Base-by-base conservation (phyloP, 2,797 vertebrate genomes). In the Dermochelys coriacea region DNA sequence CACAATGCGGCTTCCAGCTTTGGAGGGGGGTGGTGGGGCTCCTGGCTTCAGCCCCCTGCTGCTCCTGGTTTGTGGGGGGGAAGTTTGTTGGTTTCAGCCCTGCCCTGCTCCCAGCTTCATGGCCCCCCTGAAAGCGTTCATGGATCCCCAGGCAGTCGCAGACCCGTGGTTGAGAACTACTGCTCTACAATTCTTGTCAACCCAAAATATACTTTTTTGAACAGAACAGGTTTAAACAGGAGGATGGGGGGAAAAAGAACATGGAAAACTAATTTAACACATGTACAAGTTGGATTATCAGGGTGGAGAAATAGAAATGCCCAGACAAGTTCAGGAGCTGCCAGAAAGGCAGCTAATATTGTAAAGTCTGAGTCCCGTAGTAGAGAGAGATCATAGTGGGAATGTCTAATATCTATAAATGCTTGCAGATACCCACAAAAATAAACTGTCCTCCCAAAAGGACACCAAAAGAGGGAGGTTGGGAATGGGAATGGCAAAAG, bases 371-470 rank as follows among this genome's bases (percentile, higher is more conserved):
- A 71, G 68, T 23, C 37, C 10, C 5, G 41, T 71, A 41, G 10
- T 12, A 68, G 68, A 79, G 8, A 55, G 59, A n/a, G 23, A 47
- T 47, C 0, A 2, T 10, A 11, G 16, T 75, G 83, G 74, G 18
- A 55, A 95, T 79, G 29, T 49, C 74, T 31, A 25, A 77, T 1
- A 3, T 18, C 25, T 78, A 16, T 31, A 14, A 77, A 57, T 52
- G 50, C 23, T 86, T 93, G 81, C 74, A 82, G 25, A 29, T 88
- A 23, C 18, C 71, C 1, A 1, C 19, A 86, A 51, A 3, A 85
- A 86, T 31, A 64, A 81, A 82, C 49, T 84, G 88, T 96, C 85
- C 89, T 91, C 51, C 83, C 51, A 1, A 85, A 54, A 88, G n/a
- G 80, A 34, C 50, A 47, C 6, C 31, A 59, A 57, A 79, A 9